These are phyloP conservation scores for Apteryx mantelli DNA, from an alignment of 2,113 vertebrate genomes.

Conservation along the genomic window DNA sequence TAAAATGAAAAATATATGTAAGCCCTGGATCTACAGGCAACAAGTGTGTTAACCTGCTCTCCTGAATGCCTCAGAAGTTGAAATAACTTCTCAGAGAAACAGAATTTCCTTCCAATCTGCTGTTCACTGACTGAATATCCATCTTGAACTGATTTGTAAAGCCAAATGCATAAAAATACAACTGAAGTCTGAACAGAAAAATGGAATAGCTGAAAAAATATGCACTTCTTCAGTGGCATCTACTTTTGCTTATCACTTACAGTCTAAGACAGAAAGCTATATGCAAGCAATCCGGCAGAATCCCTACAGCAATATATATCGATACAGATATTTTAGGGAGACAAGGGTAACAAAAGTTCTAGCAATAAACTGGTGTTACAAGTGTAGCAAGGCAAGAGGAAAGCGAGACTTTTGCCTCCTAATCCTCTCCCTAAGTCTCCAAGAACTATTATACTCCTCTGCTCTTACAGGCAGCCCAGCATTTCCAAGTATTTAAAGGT, in stretches of 20 bases:
- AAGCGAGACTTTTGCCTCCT: background rate
- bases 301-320: background rate
- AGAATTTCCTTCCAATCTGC: background rate
- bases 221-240: background rate
- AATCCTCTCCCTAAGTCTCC: background rate
- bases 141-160: background rate
- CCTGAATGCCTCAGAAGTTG: background rate
- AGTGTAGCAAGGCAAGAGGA: background rate
- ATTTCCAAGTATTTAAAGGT: background rate
- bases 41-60: background rate
- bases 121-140: background rate
- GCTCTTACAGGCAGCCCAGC: background rate
- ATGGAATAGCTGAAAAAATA: background rate
- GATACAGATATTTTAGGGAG: background rate
- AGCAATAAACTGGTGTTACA: background rate
- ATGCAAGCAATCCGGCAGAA: background rate
- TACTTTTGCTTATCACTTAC: background rate
- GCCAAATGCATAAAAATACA: background rate
- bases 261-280: background rate
- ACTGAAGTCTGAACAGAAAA: background rate
- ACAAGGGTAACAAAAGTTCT: background rate
- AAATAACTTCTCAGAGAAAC: background rate
- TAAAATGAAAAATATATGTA: background rate
- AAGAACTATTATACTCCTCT: background rate
- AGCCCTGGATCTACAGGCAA: background rate